These are phyloP conservation scores for Pica pica DNA, from an alignment of 2,113 vertebrate species.

Conservation along the genomic window DNA sequence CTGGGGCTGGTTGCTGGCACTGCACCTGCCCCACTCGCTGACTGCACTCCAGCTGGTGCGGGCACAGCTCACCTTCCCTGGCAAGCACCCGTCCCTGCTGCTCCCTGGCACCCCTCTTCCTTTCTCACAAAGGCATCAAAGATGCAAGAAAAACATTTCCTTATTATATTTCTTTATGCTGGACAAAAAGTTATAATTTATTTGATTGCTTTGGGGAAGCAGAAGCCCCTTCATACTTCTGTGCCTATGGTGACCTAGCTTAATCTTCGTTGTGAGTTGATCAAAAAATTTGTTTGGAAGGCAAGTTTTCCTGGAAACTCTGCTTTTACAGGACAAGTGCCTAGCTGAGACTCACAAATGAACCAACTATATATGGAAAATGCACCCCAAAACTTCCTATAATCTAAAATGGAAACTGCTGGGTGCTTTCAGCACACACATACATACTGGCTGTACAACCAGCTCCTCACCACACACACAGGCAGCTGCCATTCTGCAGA, in stretches of 20 bases:
- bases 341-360: not conserved
- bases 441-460: no score
- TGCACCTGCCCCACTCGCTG: rapidly evolving
- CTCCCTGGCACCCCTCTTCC: not conserved
- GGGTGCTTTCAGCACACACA: not conserved
- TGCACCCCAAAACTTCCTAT: not conserved
- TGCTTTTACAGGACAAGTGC: not conserved
- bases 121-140: not conserved
- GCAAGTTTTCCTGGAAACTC: not conserved
- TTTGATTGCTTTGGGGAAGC: not conserved
- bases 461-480: not conserved
- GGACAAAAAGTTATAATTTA: not conserved
- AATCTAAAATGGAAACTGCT: not conserved
- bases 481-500: not conserved
- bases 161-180: not conserved
- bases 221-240: not conserved
- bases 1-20: not conserved
- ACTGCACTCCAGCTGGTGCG: rapidly evolving
- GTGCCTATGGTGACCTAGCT: not conserved
- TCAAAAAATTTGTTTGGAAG: not conserved
- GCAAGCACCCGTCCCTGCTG: not conserved
- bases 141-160: not conserved
- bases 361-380: not conserved
- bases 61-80: rapidly evolving
- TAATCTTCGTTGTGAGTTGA: not conserved